A percentile compares a stretch with the other conserved stretches of the same genome.
Evolutionary conservation across 2,888 invertebrate genomes (phyloP).

Genomic region (Agriotes lineatus): DNA sequence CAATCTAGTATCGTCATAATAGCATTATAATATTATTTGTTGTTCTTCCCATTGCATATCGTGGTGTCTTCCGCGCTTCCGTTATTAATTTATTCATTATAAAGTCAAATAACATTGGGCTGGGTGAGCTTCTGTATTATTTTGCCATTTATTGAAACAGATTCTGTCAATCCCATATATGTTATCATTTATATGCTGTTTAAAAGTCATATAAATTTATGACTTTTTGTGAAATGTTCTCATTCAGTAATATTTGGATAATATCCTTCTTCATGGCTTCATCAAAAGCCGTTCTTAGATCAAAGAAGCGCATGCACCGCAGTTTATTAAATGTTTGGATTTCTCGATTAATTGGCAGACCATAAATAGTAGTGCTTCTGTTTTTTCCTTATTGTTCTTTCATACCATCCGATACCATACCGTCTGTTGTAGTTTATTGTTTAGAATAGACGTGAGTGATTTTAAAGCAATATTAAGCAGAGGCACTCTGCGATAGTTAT

Average conservation of each 20-base stretch:
- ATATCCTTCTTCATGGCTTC: neutral
- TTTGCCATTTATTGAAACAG: neutral
- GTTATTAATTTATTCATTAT: slow-evolving; percentile 6
- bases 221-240: neutral
- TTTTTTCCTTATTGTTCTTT: neutral
- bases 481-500: neutral
- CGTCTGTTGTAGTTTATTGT: neutral
- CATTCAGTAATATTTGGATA: neutral
- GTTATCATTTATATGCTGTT: neutral
- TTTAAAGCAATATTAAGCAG: neutral
- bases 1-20: neutral
- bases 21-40: neutral
- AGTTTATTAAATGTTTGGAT: neutral
- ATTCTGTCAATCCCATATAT: slow-evolving; percentile 2
- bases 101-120: neutral
- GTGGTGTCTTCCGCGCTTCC: neutral
- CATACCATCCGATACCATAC: neutral
- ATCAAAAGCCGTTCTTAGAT: neutral
- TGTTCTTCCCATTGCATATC: neutral
- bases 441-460: neutral
- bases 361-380: slow-evolving; percentile 6
- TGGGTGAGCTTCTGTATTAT: neutral
- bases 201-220: neutral
- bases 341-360: neutral
- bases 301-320: neutral